Conservation (phyloP, 2,888 invertebrate genomes). For the Meghimatium bilineatum region DNA sequence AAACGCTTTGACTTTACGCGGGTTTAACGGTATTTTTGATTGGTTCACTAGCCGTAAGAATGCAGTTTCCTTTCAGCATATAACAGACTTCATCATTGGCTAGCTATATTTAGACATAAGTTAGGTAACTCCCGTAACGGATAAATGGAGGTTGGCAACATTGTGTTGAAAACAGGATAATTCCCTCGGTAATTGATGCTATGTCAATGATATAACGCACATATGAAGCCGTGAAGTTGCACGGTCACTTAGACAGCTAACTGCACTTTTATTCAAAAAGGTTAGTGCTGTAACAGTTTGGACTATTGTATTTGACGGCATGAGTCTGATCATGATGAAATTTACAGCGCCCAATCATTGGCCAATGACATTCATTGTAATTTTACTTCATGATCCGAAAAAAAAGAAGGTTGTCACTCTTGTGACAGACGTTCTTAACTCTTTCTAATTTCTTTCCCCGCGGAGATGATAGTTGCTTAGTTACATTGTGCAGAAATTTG, state of each 20-base stretch:
- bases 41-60: conserved; percentile 33
- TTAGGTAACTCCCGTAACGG: conserved; percentile 30
- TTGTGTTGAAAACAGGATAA: neutral
- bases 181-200: neutral
- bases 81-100: conserved; percentile 28
- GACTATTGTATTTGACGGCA: too few relatives aligned
- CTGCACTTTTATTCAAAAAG: neutral
- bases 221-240: neutral
- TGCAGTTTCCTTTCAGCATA: conserved; percentile 40
- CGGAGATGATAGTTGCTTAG: too few relatives aligned
- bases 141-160: conserved; percentile 23
- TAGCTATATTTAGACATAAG: conserved; percentile 8
- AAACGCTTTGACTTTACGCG: conserved; percentile 36
- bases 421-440: too few relatives aligned
- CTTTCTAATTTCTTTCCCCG: too few relatives aligned
- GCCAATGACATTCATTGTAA: too few relatives aligned
- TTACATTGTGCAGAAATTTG: too few relatives aligned
- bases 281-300: neutral
- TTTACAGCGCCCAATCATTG: too few relatives aligned
- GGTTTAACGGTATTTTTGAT: conserved; percentile 33
- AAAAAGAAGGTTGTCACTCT: too few relatives aligned
- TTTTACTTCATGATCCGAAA: too few relatives aligned
- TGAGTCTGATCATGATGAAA: too few relatives aligned
- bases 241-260: neutral
- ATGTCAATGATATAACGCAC: neutral